Percentiles rank a stretch among this genome's conserved stretches.
Conservation (phyloP, 2,113 vertebrate genomes). For the Pygathrix nemaeus region DNA sequence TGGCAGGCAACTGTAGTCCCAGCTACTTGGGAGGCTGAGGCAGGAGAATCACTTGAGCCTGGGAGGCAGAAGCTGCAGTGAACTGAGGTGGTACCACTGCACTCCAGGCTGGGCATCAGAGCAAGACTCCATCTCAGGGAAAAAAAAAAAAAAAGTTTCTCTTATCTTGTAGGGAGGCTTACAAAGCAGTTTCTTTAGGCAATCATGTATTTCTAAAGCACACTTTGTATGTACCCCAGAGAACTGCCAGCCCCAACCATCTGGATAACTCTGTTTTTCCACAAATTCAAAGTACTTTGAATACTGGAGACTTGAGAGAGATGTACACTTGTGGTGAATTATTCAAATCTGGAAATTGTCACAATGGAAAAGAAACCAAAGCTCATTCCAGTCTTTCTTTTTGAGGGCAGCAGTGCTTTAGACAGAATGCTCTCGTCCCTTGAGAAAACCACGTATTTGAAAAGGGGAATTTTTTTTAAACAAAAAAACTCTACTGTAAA, state of each 20-base stretch:
- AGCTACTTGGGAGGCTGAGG: too few species aligned
- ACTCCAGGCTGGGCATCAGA: too few species aligned
- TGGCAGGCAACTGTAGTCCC: too few species aligned
- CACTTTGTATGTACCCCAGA: background rate
- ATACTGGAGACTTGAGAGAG: background rate
- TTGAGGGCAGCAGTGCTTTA: background rate
- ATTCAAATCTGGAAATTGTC: background rate
- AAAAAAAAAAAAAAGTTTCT: too few species aligned
- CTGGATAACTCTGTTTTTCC: too few species aligned
- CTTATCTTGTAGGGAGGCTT: background rate
- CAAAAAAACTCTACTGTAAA: background rate
- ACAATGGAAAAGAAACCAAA: background rate
- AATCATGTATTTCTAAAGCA: background rate
- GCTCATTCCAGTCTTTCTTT: background rate
- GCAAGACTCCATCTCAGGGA: too few species aligned
- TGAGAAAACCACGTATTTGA: background rate
- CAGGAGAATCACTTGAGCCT: too few species aligned
- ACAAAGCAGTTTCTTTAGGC: background rate
- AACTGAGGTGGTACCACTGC: too few species aligned
- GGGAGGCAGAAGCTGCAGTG: too few species aligned
- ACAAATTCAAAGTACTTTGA: background rate
- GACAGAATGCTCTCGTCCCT: background rate
- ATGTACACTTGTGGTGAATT: background rate
- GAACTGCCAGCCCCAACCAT: background rate
- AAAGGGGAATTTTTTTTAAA: background rate